Evolutionary conservation across 2,888 invertebrate species (phyloP).

Genomic region (Trisateles emortualis): DNA sequence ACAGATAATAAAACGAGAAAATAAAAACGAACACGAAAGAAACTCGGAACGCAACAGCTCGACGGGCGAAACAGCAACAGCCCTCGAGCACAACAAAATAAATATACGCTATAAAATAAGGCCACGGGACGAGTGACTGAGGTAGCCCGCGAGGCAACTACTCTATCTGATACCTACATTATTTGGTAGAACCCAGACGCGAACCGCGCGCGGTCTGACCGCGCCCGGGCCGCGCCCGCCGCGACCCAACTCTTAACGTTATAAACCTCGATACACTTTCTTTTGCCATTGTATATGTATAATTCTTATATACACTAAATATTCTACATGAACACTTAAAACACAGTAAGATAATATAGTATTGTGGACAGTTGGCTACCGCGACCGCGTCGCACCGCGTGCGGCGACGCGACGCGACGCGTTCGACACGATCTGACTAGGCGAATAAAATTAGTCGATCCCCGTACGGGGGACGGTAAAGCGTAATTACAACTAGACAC

Average conservation of each 20-base stretch:
- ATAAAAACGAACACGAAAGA: slow-evolving; percentile 80
- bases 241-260: slow-evolving; percentile 49
- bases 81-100: slow-evolving; percentile 84
- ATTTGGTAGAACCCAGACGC: slow-evolving; percentile 55
- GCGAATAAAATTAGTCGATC: slow-evolving; percentile 75
- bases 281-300: slow-evolving; percentile 72
- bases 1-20: slow-evolving; percentile 77
- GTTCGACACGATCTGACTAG: slow-evolving; percentile 79
- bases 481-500: slow-evolving; percentile 77
- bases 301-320: slow-evolving; percentile 81
- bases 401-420: slow-evolving; percentile 55
- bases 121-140: slow-evolving; percentile 85
- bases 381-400: slow-evolving; percentile 64
- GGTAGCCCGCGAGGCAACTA: slow-evolving; percentile 82
- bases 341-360: slow-evolving; percentile 78
- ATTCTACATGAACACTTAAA: slow-evolving; percentile 83
- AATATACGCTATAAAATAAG: slow-evolving; percentile 79
- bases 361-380: slow-evolving; percentile 79
- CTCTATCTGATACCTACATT: slow-evolving; percentile 63
- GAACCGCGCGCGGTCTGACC: slow-evolving; percentile 51
- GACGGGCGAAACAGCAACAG: slow-evolving; percentile 83
- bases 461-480: slow-evolving; percentile 68
- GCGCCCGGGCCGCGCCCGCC: slow-evolving; percentile 46
- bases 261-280: slow-evolving; percentile 49
- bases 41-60: slow-evolving; percentile 81